phyloP scores from a whole-genome alignment of 2,113 vertebrate species.

The Indicator indicator region DNA sequence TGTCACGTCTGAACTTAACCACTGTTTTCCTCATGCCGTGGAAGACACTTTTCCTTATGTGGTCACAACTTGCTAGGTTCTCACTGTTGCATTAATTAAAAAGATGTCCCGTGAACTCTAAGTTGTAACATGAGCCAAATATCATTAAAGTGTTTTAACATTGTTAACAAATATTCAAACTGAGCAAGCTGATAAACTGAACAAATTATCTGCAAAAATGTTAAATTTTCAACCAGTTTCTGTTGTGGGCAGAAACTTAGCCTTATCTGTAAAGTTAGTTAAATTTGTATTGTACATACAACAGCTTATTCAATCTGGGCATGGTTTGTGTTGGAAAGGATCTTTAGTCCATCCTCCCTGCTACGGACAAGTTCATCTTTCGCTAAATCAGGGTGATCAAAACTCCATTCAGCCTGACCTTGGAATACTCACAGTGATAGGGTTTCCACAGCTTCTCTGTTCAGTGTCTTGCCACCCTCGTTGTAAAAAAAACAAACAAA shows the following conservation, averaged over 20 bases:
- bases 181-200: not conserved
- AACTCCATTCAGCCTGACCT: not conserved
- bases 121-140: not conserved
- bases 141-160: not conserved
- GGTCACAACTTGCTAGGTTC: not conserved
- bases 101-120: not conserved
- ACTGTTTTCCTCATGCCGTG: not conserved
- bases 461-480: not conserved
- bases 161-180: not conserved
- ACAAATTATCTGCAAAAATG: not conserved
- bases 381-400: not conserved
- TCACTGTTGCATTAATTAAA: not conserved
- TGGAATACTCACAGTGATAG: not conserved
- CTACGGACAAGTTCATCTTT: not conserved
- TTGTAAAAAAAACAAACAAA: not conserved
- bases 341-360: not conserved
- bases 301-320: not conserved
- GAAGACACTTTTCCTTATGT: not conserved
- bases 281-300: not conserved
- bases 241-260: not conserved
- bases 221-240: not conserved
- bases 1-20: not conserved
- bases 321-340: not conserved
- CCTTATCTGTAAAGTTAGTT: not conserved
- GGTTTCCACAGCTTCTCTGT: not conserved